phyloP scores from a whole-genome alignment of 2,113 vertebrate species.

The Stictonetta naevosa region DNA sequence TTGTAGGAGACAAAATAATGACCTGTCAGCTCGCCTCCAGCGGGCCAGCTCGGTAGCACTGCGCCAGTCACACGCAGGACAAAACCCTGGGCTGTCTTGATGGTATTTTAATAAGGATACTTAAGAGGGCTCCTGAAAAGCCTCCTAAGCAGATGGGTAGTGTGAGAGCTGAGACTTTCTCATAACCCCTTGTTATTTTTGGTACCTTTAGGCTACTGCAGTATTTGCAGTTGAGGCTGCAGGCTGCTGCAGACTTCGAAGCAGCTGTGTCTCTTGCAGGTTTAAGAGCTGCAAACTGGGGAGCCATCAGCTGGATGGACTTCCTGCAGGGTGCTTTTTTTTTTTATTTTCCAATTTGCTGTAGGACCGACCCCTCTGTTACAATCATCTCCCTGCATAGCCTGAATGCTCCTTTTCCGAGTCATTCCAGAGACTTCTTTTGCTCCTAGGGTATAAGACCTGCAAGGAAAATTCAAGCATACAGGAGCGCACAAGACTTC shows the following conservation, averaged over 20 bases:
- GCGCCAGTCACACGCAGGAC: not conserved
- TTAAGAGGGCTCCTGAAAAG: not conserved
- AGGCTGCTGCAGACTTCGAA: not conserved
- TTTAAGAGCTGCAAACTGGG: not conserved
- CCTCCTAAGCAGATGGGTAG: not conserved
- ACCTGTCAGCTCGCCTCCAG: constrained; percentile 41
- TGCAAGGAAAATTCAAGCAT: not conserved
- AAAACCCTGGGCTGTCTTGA: not conserved
- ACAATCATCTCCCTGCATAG: not conserved
- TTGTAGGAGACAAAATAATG: constrained; percentile 41
- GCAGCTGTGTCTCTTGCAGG: not conserved
- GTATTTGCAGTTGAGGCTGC: not conserved
- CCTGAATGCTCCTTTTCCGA: not conserved
- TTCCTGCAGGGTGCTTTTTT: not conserved
- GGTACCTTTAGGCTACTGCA: not conserved
- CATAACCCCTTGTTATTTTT: not conserved
- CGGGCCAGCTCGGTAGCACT: not conserved
- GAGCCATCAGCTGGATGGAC: not conserved
- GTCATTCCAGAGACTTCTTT: not conserved
- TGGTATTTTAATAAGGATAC: not conserved
- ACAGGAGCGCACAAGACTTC: not conserved
- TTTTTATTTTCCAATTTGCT: not conserved
- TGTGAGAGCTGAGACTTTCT: not conserved
- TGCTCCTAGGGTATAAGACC: not conserved
- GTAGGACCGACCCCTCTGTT: not conserved